A percentile compares a stretch with the other conserved stretches of the same genome.
Conservation (phyloP, 2,888 invertebrate species). For the Tipula lateralis region DNA sequence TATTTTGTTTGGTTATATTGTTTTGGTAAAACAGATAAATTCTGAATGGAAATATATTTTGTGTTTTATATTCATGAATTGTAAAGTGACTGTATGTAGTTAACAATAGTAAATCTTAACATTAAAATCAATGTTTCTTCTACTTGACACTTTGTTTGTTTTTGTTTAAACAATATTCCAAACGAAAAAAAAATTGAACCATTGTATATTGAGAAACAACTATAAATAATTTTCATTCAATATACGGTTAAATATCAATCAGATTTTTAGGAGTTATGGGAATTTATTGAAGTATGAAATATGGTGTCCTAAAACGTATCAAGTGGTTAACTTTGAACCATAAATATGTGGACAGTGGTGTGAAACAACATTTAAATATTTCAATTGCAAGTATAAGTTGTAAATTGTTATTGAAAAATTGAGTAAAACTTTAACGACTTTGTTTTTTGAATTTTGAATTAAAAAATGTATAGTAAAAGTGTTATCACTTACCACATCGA, state of each 20-base stretch:
- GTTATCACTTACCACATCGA: too few relatives aligned
- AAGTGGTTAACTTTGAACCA: too few relatives aligned
- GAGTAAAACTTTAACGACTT: too few relatives aligned
- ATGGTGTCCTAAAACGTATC: not conserved
- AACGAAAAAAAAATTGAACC: not conserved
- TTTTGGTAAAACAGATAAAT: not conserved
- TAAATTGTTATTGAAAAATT: too few relatives aligned
- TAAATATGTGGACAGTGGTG: too few relatives aligned
- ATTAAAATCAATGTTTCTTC: constrained; percentile 19
- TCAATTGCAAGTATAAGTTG: too few relatives aligned
- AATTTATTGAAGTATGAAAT: not conserved
- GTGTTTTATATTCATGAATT: not conserved
- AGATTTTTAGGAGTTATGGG: not conserved
- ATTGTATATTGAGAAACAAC: not conserved
- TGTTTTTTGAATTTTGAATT: too few relatives aligned
- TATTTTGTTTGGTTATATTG: constrained; percentile 19
- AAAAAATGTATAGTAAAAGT: too few relatives aligned
- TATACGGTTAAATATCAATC: constrained; percentile 14
- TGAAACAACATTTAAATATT: too few relatives aligned
- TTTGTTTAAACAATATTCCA: not conserved
- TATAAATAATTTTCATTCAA: not conserved
- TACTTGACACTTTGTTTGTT: constrained; percentile 11
- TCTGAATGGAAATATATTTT: constrained; percentile 1
- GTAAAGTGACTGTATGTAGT: constrained; percentile 11
- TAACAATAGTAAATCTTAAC: constrained; percentile 19